A percentile compares a stretch with the other conserved stretches of the same genome.
These are phyloP conservation scores for Sycophila texana DNA, from an alignment of 2,888 invertebrate genomes.

Conservation along the genomic window DNA sequence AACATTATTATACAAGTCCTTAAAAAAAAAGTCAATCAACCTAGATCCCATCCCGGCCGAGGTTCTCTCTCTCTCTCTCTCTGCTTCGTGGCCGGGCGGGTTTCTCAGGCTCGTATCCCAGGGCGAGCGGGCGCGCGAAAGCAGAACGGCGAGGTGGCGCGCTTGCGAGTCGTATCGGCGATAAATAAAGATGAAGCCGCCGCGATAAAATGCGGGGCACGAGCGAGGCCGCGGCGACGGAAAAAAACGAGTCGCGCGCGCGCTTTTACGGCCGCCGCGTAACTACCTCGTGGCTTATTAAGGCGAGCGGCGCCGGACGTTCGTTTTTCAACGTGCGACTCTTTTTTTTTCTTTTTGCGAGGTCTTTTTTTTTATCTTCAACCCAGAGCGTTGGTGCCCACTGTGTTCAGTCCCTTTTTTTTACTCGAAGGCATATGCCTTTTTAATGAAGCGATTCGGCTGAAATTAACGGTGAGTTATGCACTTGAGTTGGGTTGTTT, in stretches of 20 bases:
- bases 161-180: constrained; percentile 64
- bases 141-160: constrained; percentile 20
- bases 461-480: background rate
- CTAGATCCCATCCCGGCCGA: no score
- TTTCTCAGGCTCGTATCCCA: constrained; percentile 49
- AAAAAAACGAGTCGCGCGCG: constrained; percentile 54
- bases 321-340: background rate
- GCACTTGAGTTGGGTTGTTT: no score
- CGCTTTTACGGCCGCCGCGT: constrained; percentile 51
- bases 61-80: background rate
- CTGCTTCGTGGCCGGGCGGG: constrained; percentile 12
- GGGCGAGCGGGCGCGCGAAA: constrained; percentile 43
- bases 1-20: no score
- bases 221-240: constrained; percentile 46
- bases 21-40: no score
- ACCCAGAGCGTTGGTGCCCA: background rate
- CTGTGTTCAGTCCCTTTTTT: background rate
- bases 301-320: constrained; percentile 30
- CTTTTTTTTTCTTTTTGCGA: background rate
- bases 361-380: no score
- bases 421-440: background rate
- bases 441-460: constrained; percentile 23
- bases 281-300: constrained; percentile 53
- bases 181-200: constrained; percentile 69
- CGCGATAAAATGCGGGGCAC: constrained; percentile 69